Percentiles rank a stretch among this genome's conserved stretches.
Evolutionary conservation across 1,140 invertebrate genomes (phyloP).

Genomic region (Amphibalanus amphitrite): DNA sequence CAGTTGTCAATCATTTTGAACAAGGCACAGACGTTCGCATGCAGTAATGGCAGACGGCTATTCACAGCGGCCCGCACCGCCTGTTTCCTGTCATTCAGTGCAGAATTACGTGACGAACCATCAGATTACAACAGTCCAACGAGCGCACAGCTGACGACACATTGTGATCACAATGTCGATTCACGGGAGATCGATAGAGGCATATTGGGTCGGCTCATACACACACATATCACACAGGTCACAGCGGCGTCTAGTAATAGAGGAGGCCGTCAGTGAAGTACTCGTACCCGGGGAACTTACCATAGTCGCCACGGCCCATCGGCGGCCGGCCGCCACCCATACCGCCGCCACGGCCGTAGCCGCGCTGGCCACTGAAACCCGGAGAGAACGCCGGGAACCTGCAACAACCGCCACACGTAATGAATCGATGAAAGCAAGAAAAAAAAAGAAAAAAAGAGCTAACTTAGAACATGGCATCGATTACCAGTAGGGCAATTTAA

Average conservation of each 20-base stretch:
- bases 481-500: no score
- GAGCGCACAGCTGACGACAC: neutral
- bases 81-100: no score
- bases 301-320: constrained; percentile 66
- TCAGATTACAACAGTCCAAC: neutral
- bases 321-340: constrained; percentile 28
- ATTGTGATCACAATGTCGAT: neutral
- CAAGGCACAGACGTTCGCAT: neutral
- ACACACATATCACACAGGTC: no score
- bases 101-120: neutral
- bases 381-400: constrained; percentile 16
- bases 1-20: neutral
- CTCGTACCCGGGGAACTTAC: constrained; percentile 39
- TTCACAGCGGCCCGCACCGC: neutral
- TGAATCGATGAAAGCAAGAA: no score
- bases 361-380: constrained; percentile 12
- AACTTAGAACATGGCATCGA: no score
- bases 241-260: constrained; percentile 12
- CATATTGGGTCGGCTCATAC: neutral
- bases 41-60: neutral
- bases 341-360: constrained; percentile 21
- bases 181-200: neutral
- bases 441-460: no score
- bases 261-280: constrained; percentile 19
- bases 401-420: neutral